Conservation (phyloP, 2,797 vertebrate species). For the Sylvia borin region DNA sequence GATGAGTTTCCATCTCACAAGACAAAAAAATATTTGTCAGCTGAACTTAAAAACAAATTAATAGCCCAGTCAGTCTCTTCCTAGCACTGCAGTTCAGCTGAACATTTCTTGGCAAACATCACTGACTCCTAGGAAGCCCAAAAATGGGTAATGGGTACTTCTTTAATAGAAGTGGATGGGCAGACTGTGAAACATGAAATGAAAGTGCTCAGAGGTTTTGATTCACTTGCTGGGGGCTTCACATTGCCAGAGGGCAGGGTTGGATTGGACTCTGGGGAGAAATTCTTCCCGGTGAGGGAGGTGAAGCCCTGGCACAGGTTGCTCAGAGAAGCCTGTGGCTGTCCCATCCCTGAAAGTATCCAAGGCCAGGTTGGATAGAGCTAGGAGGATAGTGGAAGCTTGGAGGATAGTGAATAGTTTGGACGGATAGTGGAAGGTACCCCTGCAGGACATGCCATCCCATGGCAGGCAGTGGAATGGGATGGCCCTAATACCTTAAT, state of each 20-base stretch:
- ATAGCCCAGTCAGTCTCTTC: background rate
- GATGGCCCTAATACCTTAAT: background rate
- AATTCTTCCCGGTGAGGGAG: background rate
- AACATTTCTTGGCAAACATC: background rate
- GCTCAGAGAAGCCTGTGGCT: background rate
- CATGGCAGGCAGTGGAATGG: background rate
- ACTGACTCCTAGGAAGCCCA: background rate
- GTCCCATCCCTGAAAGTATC: background rate
- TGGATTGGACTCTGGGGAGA: background rate
- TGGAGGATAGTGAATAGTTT: too few species aligned
- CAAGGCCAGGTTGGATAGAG: background rate
- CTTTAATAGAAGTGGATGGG: background rate
- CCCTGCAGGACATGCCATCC: background rate
- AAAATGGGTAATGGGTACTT: background rate
- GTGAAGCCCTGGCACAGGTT: background rate
- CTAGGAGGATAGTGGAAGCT: background rate
- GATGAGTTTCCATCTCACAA: background rate
- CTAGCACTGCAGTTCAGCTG: background rate
- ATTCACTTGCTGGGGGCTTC: background rate
- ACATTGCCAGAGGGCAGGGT: background rate
- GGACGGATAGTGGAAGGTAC: accelerated
- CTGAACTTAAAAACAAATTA: background rate
- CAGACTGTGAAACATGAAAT: background rate
- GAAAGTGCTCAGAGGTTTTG: background rate
- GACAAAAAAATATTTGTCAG: background rate